Evolutionary conservation across 2,888 invertebrate genomes (phyloP), one percentile per base, ranked within the genome.

Genomic region (Melanargia galathea): DNA sequence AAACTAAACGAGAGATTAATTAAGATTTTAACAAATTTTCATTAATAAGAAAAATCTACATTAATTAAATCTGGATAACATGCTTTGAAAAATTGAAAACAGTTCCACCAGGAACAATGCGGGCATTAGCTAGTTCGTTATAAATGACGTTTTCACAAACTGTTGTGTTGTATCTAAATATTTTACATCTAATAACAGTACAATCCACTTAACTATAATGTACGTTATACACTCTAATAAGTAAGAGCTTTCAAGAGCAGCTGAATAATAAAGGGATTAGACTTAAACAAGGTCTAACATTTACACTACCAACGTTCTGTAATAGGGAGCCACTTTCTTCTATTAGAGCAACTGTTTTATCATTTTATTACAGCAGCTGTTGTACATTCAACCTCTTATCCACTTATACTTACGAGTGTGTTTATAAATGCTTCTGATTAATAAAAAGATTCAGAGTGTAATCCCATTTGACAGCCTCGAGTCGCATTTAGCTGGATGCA

Each of bases 181-280:
- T 57, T 43, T 62, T 43, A 51, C 61, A 30, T 33, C 51, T 51
- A n/a, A 45, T 46, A 38, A 35, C 56, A 45, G 56, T 45, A 52
- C 51, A 57, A 56, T 64, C 61, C 64, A 61, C 56, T 57, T 52
- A 33, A 0, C 33, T 13, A 4, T 52, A 52, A 33, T 33, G 52
- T 35, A 52, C 16, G 52, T 52, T 35, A 13, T 35, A 18, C 13
- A 33, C 11, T 52, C 20, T 52, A 52, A 52, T 52, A 52, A 35
- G 52, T 35, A 35, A 11, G 20, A 33, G 52, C 52, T 52, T 35
- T 52, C 52, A 55, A 55, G 40, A 16, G 40, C 40, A n/a, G 16
- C 18, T 55, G 38, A 55, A 55, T 55, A 55, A 55, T 55, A 55
- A 55, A 43, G 8, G 40, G 24, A 26, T 55, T 26, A 55, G 43